Evolutionary conservation across 2,888 invertebrate genomes (phyloP).

Genomic region (Eumacrocentrus americanus): DNA sequence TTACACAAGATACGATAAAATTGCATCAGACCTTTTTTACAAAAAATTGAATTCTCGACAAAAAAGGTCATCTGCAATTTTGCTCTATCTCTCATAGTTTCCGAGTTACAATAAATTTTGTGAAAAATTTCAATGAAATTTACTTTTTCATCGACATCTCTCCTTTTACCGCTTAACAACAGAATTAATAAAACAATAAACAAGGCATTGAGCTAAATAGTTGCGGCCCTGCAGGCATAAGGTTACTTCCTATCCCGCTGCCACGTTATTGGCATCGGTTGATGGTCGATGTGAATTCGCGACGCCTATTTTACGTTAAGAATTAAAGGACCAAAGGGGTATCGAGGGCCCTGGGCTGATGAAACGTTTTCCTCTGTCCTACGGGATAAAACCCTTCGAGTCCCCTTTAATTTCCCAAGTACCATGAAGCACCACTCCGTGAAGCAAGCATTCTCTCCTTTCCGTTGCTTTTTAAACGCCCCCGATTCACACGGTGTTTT

Average conservation of each 20-base stretch:
- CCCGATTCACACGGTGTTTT: slow-evolving; percentile 1
- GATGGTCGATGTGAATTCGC: slow-evolving; percentile 50
- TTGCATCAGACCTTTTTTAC: too few species aligned
- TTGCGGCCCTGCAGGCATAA: slow-evolving; percentile 13
- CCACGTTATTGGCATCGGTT: slow-evolving; percentile 48
- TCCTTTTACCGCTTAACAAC: too few species aligned
- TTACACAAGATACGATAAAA: too few species aligned
- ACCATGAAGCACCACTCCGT: background rate
- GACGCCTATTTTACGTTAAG: slow-evolving; percentile 14
- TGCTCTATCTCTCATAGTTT: too few species aligned
- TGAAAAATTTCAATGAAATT: too few species aligned
- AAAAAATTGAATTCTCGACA: too few species aligned
- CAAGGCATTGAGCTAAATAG: slow-evolving; percentile 39
- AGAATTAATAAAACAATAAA: too few species aligned
- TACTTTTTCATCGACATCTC: too few species aligned
- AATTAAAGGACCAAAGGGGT: slow-evolving; percentile 5
- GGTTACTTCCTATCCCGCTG: slow-evolving; percentile 18
- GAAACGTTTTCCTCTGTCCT: slow-evolving; percentile 5
- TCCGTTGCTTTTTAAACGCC: background rate
- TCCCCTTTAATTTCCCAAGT: background rate
- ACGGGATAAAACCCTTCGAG: background rate
- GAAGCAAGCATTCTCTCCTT: background rate
- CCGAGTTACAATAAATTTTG: too few species aligned
- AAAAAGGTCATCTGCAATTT: too few species aligned
- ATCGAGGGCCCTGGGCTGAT: background rate